Conservation (phyloP, 37 sponge, comb jelly and placozoan species). For the Corticium candelabrum region DNA sequence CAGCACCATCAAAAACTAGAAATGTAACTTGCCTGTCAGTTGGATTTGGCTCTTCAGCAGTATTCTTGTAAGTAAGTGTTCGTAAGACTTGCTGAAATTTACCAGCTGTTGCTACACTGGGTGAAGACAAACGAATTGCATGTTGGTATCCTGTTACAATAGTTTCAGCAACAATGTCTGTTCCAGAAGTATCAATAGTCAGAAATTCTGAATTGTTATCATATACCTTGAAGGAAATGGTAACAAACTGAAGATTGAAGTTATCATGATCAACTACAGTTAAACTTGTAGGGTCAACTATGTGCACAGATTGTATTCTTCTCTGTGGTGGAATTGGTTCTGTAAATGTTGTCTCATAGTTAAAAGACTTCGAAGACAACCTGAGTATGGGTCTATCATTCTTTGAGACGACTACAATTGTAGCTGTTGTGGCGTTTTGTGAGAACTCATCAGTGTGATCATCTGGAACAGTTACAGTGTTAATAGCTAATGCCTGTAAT, state of each 20-base stretch:
- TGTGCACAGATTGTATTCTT: slow-evolving; percentile 37
- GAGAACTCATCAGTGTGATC: slow-evolving; percentile 71
- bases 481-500: slow-evolving; percentile 34
- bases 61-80: slow-evolving; percentile 58
- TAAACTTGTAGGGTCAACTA: slow-evolving; percentile 39
- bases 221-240: slow-evolving; percentile 24
- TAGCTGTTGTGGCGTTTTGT: slow-evolving; percentile 30
- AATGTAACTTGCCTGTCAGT: slow-evolving; percentile 24
- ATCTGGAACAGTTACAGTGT: slow-evolving; percentile 57
- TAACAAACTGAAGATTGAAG: slow-evolving; percentile 20
- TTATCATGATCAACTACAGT: slow-evolving; percentile 49
- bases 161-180: slow-evolving; percentile 15
- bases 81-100: slow-evolving; percentile 41
- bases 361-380: slow-evolving; percentile 12
- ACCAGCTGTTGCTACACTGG: slow-evolving; percentile 26
- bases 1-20: slow-evolving; percentile 28
- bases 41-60: slow-evolving; percentile 59
- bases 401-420: slow-evolving; percentile 27
- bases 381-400: slow-evolving; percentile 45
- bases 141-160: slow-evolving; percentile 6
- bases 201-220: slow-evolving; percentile 41
- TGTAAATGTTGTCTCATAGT: slow-evolving; percentile 28
- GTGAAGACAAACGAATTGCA: background rate
- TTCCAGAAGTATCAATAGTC: slow-evolving; percentile 30
- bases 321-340: slow-evolving; percentile 66